Evolutionary conservation across 2,797 vertebrate genomes (phyloP), one percentile per base, ranked within the genome.

Genomic region (Coreius guichenoti): DNA sequence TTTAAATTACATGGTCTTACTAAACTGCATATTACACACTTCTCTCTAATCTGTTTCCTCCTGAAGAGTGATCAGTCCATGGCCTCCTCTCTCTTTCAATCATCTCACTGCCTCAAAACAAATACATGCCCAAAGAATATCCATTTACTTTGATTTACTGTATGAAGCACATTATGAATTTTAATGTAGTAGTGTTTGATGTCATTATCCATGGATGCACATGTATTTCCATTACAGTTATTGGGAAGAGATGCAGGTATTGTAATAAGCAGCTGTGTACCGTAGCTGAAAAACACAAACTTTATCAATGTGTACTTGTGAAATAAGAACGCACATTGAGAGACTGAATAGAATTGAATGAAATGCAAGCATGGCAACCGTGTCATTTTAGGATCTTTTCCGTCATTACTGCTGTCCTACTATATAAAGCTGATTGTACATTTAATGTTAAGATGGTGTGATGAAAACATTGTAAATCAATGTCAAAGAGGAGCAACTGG

Each of bases 11-110:
- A 79, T 45, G 9, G 81, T 69, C 58, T 29, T 69, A 43, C 80
- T 73, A 43, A 73, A 77, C 78, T 87, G 47, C 36, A 61, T 65
- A 67, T 84, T 85, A 33, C 82, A 80, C 8, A 26, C 72, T 87
- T 89, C 76, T 31, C 69, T 82, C 47, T 79, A 84, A 88, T 88
- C 79, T 80, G 77, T 80, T 84, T 70, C 76, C 74, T 86, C 54
- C 9, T 74, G 74, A 78, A 68, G 84, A 73, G 43, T 83, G 83
- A 86, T 86, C 86, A 70, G 26, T 74, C 68, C 47, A 47, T 78
- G 72, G 77, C 79, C 31, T 86, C 45, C 51, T 70, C 47, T 12
- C 56, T 73, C 47, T 81, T 81, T 70, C 70, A 73, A 51, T 67
- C 63, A 77, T 79, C 31, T 73, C 56, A 70, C 65, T 75, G 43